A percentile compares a stretch with the other conserved stretches of the same genome.
Conservation (phyloP, 2,888 invertebrate species). For the Chrysolina americana region DNA sequence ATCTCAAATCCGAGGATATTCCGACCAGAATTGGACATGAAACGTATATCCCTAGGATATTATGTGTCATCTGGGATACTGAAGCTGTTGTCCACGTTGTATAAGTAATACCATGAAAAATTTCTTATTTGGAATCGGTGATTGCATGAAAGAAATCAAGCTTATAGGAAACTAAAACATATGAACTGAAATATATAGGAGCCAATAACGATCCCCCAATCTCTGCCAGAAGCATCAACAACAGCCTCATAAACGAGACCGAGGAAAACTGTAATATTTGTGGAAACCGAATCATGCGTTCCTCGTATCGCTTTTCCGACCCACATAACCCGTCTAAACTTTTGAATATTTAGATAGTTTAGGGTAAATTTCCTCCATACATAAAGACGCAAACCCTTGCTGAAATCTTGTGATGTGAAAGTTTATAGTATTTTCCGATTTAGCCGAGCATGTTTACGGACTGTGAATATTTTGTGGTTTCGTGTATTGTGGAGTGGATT, state of each 20-base stretch:
- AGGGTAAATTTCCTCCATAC: slow-evolving; percentile 38
- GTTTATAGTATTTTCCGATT: slow-evolving; percentile 55
- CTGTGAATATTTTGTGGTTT: slow-evolving; percentile 53
- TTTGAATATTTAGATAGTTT: slow-evolving; percentile 50
- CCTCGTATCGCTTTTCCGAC: slow-evolving; percentile 35
- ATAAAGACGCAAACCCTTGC: slow-evolving; percentile 34
- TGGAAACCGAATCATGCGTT: slow-evolving; percentile 16
- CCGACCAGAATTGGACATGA: too few species aligned
- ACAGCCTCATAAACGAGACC: slow-evolving; percentile 6
- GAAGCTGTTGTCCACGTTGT: too few species aligned
- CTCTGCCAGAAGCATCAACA: slow-evolving; percentile 9
- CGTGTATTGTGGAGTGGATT: slow-evolving; percentile 45
- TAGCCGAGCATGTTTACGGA: slow-evolving; percentile 54
- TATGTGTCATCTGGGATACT: too few species aligned
- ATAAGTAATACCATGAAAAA: too few species aligned
- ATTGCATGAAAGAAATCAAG: too few species aligned
- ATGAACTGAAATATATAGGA: too few species aligned
- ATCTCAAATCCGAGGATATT: too few species aligned
- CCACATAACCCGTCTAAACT: slow-evolving; percentile 47
- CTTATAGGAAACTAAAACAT: too few species aligned
- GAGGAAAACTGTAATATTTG: slow-evolving; percentile 16
- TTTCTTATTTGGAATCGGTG: too few species aligned
- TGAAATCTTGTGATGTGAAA: slow-evolving; percentile 54
- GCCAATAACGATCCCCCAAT: background rate
- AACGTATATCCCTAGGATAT: too few species aligned